Percentiles rank a stretch among this genome's conserved stretches.
phyloP scores from a whole-genome alignment of 2,797 vertebrate species.

The Lithobates pipiens region DNA sequence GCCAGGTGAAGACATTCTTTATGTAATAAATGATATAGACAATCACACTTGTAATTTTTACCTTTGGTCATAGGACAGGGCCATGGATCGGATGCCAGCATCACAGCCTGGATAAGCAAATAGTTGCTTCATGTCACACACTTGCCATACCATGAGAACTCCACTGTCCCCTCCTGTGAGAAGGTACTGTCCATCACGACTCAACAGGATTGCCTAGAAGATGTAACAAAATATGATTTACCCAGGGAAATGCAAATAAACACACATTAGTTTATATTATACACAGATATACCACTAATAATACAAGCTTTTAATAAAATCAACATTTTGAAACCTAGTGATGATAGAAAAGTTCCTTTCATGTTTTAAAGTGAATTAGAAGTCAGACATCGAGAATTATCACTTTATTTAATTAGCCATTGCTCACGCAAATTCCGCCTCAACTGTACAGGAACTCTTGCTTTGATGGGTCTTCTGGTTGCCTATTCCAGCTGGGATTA shows the following conservation, averaged over 20 bases:
- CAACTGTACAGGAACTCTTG: too few species aligned
- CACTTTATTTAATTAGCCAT: too few species aligned
- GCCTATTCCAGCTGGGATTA: too few species aligned
- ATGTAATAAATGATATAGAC: background rate
- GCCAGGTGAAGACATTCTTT: background rate
- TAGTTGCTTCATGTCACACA: slow-evolving; percentile 88
- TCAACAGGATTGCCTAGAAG: slow-evolving; percentile 89
- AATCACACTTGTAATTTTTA: slow-evolving; percentile 66
- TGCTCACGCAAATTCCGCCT: too few species aligned
- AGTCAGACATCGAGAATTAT: too few species aligned
- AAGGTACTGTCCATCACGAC: slow-evolving; percentile 95
- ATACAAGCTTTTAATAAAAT: too few species aligned
- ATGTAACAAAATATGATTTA: background rate
- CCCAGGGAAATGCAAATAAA: too few species aligned
- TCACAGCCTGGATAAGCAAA: slow-evolving; percentile 96
- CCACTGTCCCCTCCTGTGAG: slow-evolving; percentile 93
- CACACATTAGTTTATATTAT: background rate
- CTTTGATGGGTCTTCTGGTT: too few species aligned
- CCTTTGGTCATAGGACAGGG: slow-evolving; percentile 96
- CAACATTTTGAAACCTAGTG: too few species aligned
- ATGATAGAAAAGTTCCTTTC: too few species aligned
- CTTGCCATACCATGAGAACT: slow-evolving; percentile 89
- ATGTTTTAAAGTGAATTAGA: too few species aligned
- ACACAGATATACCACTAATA: background rate
- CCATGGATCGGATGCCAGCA: slow-evolving; percentile 95